phyloP scores from a whole-genome alignment of 2,797 vertebrate genomes.

The Gymnoscopelus microlampas region DNA sequence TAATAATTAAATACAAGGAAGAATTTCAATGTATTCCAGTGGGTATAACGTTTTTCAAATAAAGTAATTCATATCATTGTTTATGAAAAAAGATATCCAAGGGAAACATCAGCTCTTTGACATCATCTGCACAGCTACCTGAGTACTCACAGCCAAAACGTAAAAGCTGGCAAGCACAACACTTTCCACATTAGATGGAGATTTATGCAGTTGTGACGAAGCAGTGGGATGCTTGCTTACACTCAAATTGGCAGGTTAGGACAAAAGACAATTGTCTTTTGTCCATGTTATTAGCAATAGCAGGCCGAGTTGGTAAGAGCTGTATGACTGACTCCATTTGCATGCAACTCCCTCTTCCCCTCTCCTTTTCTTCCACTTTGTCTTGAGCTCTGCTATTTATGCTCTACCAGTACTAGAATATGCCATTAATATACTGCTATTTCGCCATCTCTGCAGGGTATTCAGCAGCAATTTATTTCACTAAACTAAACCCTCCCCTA shows the following conservation, averaged over 20 bases:
- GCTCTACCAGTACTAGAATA: too few relatives aligned
- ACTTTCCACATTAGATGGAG: conserved; percentile 69
- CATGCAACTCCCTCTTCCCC: background rate
- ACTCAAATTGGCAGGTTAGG: conserved; percentile 27
- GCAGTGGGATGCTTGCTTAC: conserved; percentile 29
- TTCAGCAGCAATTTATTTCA: too few relatives aligned
- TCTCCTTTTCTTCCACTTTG: background rate
- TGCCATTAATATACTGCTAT: too few relatives aligned
- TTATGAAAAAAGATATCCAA: background rate
- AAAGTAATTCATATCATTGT: background rate
- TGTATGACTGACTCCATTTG: background rate
- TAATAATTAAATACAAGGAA: too few relatives aligned
- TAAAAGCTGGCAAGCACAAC: conserved; percentile 45
- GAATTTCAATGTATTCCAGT: too few relatives aligned
- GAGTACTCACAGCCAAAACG: conserved; percentile 21
- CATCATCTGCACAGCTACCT: conserved; percentile 40
- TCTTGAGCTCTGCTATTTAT: too few relatives aligned
- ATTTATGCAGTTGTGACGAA: conserved; percentile 20
- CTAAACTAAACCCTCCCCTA: too few relatives aligned
- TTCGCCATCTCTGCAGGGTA: too few relatives aligned
- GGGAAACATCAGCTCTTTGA: conserved; percentile 4
- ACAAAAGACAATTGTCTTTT: conserved; percentile 25
- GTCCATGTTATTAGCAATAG: conserved; percentile 1
- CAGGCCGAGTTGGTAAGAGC: background rate
- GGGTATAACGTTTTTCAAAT: background rate